These are phyloP conservation scores for Spermophilus dauricus DNA, from an alignment of 2,113 vertebrate species.

Conservation along the genomic window DNA sequence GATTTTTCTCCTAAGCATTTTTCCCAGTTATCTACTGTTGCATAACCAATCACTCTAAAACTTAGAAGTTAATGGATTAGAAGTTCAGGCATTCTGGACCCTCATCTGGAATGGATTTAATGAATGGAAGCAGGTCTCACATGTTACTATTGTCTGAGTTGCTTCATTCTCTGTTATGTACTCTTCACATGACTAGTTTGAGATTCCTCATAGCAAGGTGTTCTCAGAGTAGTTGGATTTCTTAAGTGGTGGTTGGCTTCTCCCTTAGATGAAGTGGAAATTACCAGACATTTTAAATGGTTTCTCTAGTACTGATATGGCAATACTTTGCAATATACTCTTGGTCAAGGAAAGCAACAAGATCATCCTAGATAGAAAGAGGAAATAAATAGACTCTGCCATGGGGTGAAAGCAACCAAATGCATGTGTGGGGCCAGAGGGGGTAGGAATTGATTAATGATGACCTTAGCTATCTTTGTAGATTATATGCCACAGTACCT, in stretches of 20 bases:
- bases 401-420: background rate
- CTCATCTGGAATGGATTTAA: background rate
- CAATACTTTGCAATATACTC: background rate
- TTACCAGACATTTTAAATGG: background rate
- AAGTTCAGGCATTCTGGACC: background rate
- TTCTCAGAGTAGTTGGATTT: background rate
- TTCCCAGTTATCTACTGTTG: background rate
- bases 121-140: background rate
- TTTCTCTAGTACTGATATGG: background rate
- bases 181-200: background rate
- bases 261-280: conserved; percentile 28
- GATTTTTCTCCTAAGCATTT: conserved; percentile 2
- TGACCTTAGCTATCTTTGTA: background rate
- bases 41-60: background rate
- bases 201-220: background rate
- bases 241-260: background rate
- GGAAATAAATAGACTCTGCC: background rate
- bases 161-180: background rate
- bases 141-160: background rate
- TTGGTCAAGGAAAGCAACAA: conserved; percentile 6
- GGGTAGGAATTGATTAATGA: background rate
- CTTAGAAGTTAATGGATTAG: background rate
- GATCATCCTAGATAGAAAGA: background rate
- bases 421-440: background rate
- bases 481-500: background rate